Evolutionary conservation across 2,113 vertebrate genomes (phyloP).

Genomic region (Herpailurus yagouaroundi): DNA sequence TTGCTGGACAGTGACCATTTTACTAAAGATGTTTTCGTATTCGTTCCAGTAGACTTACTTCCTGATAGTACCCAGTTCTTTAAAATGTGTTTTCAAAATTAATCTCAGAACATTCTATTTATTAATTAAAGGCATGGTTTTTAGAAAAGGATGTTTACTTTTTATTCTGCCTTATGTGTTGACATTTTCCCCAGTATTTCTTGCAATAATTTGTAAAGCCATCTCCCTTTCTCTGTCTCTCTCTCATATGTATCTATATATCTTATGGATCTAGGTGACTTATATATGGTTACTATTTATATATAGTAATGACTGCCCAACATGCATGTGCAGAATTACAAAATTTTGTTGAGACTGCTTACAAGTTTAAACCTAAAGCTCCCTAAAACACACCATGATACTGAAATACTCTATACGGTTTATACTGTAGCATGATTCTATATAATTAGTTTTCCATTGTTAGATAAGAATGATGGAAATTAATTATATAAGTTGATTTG

Average conservation of each 20-base stretch:
- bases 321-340: background rate
- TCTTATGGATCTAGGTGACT: background rate
- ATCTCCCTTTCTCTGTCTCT: background rate
- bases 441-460: background rate
- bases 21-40: background rate
- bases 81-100: background rate
- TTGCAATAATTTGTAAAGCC: background rate
- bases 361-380: background rate
- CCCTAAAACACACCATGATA: background rate
- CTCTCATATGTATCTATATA: background rate
- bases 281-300: background rate
- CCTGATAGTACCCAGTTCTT: background rate
- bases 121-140: background rate
- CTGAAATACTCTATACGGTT: background rate
- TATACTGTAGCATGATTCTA: background rate
- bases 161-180: background rate
- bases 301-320: background rate
- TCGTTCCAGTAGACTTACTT: background rate
- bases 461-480: background rate
- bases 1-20: background rate
- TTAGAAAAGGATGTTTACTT: background rate
- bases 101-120: background rate
- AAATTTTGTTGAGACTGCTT: background rate
- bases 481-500: constrained; percentile 49
- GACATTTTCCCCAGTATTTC: background rate